A percentile compares a stretch with the other conserved stretches of the same genome.
Conservation (phyloP, 2,797 vertebrate species). For the Lutjanus campechanus region DNA sequence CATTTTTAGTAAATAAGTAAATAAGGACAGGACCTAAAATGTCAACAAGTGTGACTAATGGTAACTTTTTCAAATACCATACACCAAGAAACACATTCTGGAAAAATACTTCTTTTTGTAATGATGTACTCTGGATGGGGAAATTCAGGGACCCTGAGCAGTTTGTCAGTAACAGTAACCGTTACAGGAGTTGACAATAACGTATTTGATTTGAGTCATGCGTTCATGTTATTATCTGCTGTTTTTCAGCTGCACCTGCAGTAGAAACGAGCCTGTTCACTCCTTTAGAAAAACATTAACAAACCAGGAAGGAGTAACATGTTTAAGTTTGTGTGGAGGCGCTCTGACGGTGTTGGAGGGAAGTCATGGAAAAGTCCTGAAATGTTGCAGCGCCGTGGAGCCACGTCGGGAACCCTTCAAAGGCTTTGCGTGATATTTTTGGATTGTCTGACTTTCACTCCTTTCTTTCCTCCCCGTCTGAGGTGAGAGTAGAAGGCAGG, state of each 20-base stretch:
- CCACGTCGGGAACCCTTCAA: conserved; percentile 51
- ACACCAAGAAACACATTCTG: not conserved
- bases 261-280: conserved; percentile 15
- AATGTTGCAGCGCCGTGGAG: conserved; percentile 35
- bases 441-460: conserved; percentile 62
- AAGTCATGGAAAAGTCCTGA: conserved; percentile 68
- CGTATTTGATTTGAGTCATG: not conserved
- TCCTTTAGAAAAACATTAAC: conserved; percentile 65
- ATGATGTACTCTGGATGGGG: not conserved
- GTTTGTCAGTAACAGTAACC: not conserved
- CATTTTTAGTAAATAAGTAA: not conserved
- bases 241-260: conserved; percentile 47
- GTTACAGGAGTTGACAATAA: not conserved
- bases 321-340: conserved; percentile 8
- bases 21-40: not conserved
- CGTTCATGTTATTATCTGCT: conserved; percentile 2
- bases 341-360: conserved; percentile 14
- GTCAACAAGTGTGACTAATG: not conserved
- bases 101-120: not conserved
- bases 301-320: conserved; percentile 54
- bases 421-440: conserved; percentile 52
- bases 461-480: conserved; percentile 46
- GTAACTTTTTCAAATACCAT: not conserved
- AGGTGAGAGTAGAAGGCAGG: conserved; percentile 38
- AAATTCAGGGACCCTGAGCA: not conserved